Base-by-base conservation (phyloP, 2,888 invertebrate genomes). In the Melitaea athalia region DNA sequence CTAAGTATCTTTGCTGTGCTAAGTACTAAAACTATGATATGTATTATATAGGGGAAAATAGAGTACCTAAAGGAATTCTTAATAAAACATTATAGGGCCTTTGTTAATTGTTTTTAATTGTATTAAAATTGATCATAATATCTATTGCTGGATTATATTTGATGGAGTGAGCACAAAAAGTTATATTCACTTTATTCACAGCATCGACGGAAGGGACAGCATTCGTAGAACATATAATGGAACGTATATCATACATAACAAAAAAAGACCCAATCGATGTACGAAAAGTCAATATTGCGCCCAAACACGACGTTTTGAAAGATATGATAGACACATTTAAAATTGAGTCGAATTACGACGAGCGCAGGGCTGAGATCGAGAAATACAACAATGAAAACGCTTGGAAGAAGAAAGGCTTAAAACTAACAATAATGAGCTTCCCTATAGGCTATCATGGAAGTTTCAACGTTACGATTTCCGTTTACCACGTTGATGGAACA, bases 331-430 rank as follows among this genome's bases (percentile, higher is more conserved):
- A 93, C 0, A 92, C 94, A n/a, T 85, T 95, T 71, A 93, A 93
- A 80, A 85, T 81, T 59, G 93, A 94, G 71, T 91, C 93, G 0
- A 90, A 95, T 50, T 95, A 93, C 76, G 89, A 93, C 0, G 83
- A 85, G 0, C 86, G 96, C 45, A 90, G 85, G 73, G 78, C 78
- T 12, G 89, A 88, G 57, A 92, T 95, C 10, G 85, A 85, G 0
- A 84, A 88, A 43, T 96, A 94, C 77, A 96, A 96, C 77, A 77
- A 85, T 1, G 78, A 93, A 66, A 97, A 97, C 84, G 93, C 96
- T 24, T 97, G 97, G 97, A 95, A 93, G 79, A 97, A 97, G 81
- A 94, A 93, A 53, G 95, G 94, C 0, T 83, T 96, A 1, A 89
- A 93, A 14, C 71, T 96, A 0, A 92, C 95, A 0, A 91, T 95